Percentiles rank a stretch among this genome's conserved stretches.
Conservation (phyloP, 2,888 invertebrate species). For the Polyommatus iphigenia region DNA sequence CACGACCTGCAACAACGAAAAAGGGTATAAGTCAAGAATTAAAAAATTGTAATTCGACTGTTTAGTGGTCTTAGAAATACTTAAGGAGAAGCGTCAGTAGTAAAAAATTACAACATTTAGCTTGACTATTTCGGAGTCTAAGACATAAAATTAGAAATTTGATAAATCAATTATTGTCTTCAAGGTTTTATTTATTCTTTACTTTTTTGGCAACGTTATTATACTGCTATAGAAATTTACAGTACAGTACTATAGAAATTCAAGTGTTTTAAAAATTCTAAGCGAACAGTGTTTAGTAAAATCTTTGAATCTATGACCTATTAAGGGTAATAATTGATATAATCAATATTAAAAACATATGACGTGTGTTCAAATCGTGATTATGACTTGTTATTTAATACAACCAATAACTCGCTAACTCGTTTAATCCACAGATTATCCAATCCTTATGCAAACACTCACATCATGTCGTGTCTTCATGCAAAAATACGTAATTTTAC, state of each 20-base stretch:
- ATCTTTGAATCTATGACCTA: not conserved
- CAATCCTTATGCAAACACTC: conserved; percentile 15
- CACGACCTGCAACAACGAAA: conserved; percentile 57
- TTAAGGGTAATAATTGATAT: conserved; percentile 3
- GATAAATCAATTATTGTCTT: too few relatives aligned
- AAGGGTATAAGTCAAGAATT: conserved; percentile 25
- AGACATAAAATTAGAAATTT: too few relatives aligned
- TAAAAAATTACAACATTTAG: not conserved
- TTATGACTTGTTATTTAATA: conserved; percentile 13
- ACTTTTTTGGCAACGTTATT: too few relatives aligned
- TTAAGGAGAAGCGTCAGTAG: not conserved
- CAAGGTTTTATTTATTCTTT: too few relatives aligned
- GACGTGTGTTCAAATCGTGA: conserved; percentile 15
- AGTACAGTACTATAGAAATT: too few relatives aligned
- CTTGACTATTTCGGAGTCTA: too few relatives aligned
- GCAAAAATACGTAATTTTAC: not conserved
- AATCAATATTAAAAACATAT: not conserved
- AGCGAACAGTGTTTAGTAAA: not conserved
- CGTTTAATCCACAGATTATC: conserved; percentile 24
- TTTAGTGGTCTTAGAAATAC: too few relatives aligned
- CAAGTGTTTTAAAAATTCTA: not conserved
- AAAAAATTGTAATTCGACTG: not conserved
- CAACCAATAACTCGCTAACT: conserved; percentile 16
- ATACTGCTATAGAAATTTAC: too few relatives aligned
- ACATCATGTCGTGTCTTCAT: not conserved